Base-by-base conservation (phyloP, 2,113 vertebrate species). In the Vicugna pacos region DNA sequence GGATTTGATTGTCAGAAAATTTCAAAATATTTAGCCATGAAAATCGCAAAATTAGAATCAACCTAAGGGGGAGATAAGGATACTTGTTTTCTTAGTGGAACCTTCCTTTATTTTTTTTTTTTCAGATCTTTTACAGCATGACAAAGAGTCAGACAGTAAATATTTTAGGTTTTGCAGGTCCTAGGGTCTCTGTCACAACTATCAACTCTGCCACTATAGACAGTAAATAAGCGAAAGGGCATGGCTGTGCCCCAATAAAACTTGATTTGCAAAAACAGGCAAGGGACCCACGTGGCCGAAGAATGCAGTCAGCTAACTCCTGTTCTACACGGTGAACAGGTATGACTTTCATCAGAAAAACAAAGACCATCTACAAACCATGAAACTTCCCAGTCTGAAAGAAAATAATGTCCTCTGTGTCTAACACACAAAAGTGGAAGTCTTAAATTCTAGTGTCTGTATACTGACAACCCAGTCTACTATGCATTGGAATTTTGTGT, bases 21-120 rank as follows among this genome's bases (percentile, higher is more conserved):
- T 92, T 58, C 58, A 65, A 95, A 95, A 54, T 52, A 91, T 46
- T 90, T 50, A 70, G 14, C 58, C 77, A 50, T 3, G 17, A 88
- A 42, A 86, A 96, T 4, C 4, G 17, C 58, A 76, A 92, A 92
- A 48, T 76, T 24, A 84, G 38, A 92, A 56, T 84, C 64, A 87
- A 76, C 46, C 50, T 24, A 24, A 35, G 30, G 22, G 15, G 87
- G 15, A 91, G n/a, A 35, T 20, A 30, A 2, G 16, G 65, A 42
- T 35, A 90, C 50, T 16, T 30, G 20, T 42, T 80, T 67, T 82
- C 80, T 76, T 67, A 32, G 17, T 35, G 16, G 35, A 56, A 62
- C 32, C 94, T 70, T 87, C 48, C 79, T 64, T 1, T 82, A 32
- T 73, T 42, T 92, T 56, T 54, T 56, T 54, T 38, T 75, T 50